These are phyloP conservation scores for Sebastes taczanowskii DNA, from an alignment of 2,797 vertebrate genomes.

Conservation along the genomic window DNA sequence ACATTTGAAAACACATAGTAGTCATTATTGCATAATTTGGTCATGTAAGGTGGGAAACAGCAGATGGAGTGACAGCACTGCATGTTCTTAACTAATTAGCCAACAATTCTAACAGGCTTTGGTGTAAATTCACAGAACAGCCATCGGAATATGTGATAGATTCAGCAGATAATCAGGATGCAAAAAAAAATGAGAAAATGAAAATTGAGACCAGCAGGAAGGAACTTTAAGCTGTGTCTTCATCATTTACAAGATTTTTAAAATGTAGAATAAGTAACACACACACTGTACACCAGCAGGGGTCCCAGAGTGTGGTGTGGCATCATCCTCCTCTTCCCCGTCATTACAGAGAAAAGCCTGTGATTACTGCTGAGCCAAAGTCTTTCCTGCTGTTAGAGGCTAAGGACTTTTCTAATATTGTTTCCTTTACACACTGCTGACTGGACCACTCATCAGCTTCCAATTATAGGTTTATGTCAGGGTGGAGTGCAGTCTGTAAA, in stretches of 20 bases:
- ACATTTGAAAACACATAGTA: neutral
- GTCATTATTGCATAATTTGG: slow-evolving; percentile 3
- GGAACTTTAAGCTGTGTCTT: neutral
- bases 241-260: neutral
- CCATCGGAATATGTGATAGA: slow-evolving; percentile 26
- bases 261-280: slow-evolving; percentile 20
- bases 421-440: neutral
- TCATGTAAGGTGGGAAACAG: neutral
- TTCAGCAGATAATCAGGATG: slow-evolving; percentile 34
- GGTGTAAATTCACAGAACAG: slow-evolving; percentile 40
- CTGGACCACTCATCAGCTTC: neutral
- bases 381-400: neutral
- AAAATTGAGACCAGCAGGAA: neutral
- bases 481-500: neutral
- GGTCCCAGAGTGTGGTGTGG: slow-evolving; percentile 7
- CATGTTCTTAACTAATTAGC: neutral
- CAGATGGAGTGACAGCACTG: neutral
- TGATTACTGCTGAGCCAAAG: slow-evolving; percentile 44
- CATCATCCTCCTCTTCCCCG: neutral
- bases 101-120: neutral
- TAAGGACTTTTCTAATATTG: slow-evolving; percentile 13
- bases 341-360: slow-evolving; percentile 48
- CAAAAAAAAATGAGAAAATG: neutral
- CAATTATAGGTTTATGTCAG: neutral
- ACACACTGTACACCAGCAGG: slow-evolving; percentile 22